phyloP scores from a whole-genome alignment of 1,140 invertebrate species.

The Drosophila erecta region DNA sequence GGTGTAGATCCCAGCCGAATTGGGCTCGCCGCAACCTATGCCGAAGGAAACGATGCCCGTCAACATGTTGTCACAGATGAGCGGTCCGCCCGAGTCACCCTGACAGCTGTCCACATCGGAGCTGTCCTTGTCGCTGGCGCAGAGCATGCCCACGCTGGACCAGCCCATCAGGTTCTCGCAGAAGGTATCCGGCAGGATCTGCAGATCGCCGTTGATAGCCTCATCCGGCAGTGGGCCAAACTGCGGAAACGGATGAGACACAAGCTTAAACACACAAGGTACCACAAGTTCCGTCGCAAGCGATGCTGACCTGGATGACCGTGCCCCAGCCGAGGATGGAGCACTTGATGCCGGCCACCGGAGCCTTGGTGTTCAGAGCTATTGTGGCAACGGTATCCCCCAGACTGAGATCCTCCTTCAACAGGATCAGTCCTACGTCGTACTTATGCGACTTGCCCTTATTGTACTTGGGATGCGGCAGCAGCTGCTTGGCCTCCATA shows the following conservation, averaged over 20 bases:
- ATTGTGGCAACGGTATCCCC: neutral
- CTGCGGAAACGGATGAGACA: conserved; percentile 4
- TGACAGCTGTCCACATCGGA: conserved; percentile 63
- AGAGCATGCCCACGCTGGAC: conserved; percentile 48
- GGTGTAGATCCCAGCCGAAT: conserved; percentile 90
- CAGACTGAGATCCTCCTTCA: conserved; percentile 9
- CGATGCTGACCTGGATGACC: conserved; percentile 49
- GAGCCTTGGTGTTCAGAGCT: neutral
- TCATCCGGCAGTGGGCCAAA: conserved; percentile 42
- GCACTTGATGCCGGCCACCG: conserved; percentile 16
- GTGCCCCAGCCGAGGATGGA: conserved; percentile 69
- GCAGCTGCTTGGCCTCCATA: conserved; percentile 4
- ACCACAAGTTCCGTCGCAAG: no score
- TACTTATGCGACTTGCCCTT: neutral
- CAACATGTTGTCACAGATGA: conserved; percentile 39
- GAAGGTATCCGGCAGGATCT: neutral
- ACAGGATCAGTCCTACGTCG: conserved; percentile 51
- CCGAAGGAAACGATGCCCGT: conserved; percentile 90
- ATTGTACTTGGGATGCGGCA: conserved; percentile 41
- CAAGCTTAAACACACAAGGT: neutral
- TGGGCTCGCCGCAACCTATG: conserved; percentile 87
- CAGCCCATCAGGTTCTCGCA: conserved; percentile 1
- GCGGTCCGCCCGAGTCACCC: conserved; percentile 73
- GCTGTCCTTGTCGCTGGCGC: conserved; percentile 47
- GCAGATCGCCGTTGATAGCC: conserved; percentile 37